Conservation (phyloP, 2,113 vertebrate genomes). For the Microcebus lehilahytsara region DNA sequence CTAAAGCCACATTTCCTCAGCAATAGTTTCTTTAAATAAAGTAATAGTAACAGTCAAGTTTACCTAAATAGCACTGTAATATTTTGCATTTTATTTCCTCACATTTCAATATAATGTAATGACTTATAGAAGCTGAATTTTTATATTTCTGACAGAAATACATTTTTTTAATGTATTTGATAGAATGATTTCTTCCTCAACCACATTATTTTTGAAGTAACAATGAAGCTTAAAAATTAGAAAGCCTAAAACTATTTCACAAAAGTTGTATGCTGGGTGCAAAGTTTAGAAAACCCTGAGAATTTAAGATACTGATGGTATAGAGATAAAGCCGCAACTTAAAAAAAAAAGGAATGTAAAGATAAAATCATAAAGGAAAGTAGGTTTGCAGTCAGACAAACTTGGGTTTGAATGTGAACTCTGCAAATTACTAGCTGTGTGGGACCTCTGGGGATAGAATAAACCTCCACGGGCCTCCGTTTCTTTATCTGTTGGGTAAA, state of each 20-base stretch:
- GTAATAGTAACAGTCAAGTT: not conserved
- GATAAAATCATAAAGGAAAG: not conserved
- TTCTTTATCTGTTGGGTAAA: conserved; percentile 13
- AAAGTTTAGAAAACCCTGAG: not conserved
- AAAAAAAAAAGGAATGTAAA: not conserved
- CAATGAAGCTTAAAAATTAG: not conserved
- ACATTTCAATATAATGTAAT: not conserved
- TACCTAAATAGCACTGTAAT: not conserved
- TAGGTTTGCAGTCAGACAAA: not conserved
- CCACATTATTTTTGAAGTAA: conserved; percentile 26
- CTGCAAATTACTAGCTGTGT: not conserved
- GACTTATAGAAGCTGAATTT: not conserved
- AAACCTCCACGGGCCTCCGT: not conserved
- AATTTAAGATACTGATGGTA: not conserved
- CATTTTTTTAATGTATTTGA: not conserved
- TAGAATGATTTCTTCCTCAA: not conserved
- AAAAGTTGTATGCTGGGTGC: not conserved
- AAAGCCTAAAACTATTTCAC: not conserved
- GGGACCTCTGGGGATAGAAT: not conserved
- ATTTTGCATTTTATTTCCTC: conserved; percentile 16
- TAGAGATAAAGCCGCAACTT: not conserved
- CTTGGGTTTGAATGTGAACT: not conserved
- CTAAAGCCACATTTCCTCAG: not conserved
- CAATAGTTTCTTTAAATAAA: not conserved
- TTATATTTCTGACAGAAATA: not conserved